Base-by-base conservation (phyloP, 2,797 vertebrate genomes). In the Hippoglossus hippoglossus region DNA sequence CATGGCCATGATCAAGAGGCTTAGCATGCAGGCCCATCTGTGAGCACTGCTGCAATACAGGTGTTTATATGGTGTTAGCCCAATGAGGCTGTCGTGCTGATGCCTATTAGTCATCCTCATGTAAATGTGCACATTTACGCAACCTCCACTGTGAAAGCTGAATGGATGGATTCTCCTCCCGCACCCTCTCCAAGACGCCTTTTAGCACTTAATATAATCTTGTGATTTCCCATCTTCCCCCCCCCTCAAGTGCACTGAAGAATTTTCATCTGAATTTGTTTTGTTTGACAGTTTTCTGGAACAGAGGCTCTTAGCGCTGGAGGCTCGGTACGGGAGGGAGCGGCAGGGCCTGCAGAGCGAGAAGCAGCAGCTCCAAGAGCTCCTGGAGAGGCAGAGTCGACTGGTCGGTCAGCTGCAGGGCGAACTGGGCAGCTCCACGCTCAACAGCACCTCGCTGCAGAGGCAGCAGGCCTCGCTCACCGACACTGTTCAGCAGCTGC, bases 401-500 rank as follows among this genome's bases (percentile, higher is more conserved):
- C 82, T 96, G 76, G 93, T 95, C 63, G 82, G 70, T 22, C 89
- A 92, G 79, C 91, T 96, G 39, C 94, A 95, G 85, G 93, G 88
- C 12, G 92, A 95, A 57, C 89, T 96, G 74, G 92, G 85, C 59
- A 84, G 86, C 73, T 94, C 95, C 63, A 91, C 80, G 15, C 83
- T 83, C 57, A 96, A 95, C 92, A 95, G 94, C 89, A 94, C 91
- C 44, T 47, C 84, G 58, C 83, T 95, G 6, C 94, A 96, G 83
- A 91, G 75, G 26, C 95, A 96, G 83, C 95, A 96, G 81, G 84
- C 89, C 2, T 63, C 75, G 18, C 92, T 96, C 79, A 89, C 91
- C 2, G 92, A 94, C 70, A 94, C 92, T 0, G 89, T 96, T 15
- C 92, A 94, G 67, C 93, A 91, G 80, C 93, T 96, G 46, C 86